phyloP scores from a whole-genome alignment of 2,113 vertebrate species.

The Smithornis capensis region DNA sequence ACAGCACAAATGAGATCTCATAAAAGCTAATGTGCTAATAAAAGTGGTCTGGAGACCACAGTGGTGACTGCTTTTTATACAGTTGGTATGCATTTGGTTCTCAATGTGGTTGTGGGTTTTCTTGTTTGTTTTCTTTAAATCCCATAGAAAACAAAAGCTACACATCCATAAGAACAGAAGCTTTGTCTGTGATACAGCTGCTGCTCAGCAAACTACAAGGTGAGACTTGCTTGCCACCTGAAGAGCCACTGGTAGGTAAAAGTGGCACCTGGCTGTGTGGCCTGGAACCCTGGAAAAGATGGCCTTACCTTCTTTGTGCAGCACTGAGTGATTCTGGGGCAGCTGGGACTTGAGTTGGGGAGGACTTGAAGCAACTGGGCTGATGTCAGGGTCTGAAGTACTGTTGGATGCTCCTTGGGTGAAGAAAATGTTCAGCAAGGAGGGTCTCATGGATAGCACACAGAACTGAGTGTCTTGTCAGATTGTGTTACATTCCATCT shows the following conservation, averaged over 20 bases:
- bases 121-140: not conserved
- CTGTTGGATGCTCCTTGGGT: not conserved
- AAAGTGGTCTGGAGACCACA: not conserved
- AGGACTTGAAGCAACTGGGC: not conserved
- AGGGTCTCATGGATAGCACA: not conserved
- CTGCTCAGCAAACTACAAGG: slow-evolving; percentile 90
- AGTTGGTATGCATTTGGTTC: not conserved
- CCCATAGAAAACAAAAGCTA: slow-evolving; percentile 94
- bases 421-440: not conserved
- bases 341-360: not conserved
- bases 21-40: too few relatives aligned
- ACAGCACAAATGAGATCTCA: not conserved
- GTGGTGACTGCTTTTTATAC: not conserved
- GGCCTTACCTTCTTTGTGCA: not conserved
- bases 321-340: not conserved
- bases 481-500: not conserved
- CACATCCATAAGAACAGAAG: slow-evolving; percentile 93
- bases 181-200: slow-evolving; percentile 89
- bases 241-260: not conserved
- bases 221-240: slow-evolving; percentile 47
- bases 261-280: not conserved
- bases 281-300: not conserved
- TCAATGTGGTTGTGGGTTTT: not conserved
- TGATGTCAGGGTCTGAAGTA: not conserved
- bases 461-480: not conserved